These are phyloP conservation scores for Strigops habroptila DNA, from an alignment of 2,113 vertebrate genomes.

Conservation along the genomic window DNA sequence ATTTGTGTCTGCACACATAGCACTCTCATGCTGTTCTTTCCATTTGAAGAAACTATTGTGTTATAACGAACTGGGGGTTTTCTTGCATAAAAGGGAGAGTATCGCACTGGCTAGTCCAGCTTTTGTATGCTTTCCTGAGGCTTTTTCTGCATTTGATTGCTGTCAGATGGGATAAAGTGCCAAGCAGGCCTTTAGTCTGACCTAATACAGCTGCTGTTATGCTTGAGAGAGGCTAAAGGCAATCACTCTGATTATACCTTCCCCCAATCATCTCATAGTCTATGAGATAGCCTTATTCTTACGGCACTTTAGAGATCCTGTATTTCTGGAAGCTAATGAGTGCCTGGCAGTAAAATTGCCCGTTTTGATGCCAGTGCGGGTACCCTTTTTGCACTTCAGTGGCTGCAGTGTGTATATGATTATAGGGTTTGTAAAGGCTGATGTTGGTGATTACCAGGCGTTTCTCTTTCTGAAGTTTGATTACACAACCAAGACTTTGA, in stretches of 20 bases:
- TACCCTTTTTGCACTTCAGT: neutral
- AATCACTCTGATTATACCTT: neutral
- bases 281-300: neutral
- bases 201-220: neutral
- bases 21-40: neutral
- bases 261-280: neutral
- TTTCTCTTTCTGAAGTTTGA: neutral
- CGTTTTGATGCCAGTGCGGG: neutral
- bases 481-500: neutral
- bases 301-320: neutral
- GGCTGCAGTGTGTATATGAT: neutral
- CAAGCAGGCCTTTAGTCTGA: neutral
- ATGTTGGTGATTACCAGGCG: neutral
- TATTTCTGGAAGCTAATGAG: neutral
- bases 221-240: neutral
- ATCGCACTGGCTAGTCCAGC: neutral
- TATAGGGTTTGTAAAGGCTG: neutral
- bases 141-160: neutral
- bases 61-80: neutral
- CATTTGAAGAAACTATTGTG: neutral
- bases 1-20: rapidly evolving
- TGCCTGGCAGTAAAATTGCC: neutral
- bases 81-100: neutral
- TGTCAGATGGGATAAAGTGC: neutral
- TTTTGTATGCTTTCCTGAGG: neutral